Evolutionary conservation across 1,140 invertebrate genomes (phyloP).

Genomic region (Caenorhabditis briggsae): DNA sequence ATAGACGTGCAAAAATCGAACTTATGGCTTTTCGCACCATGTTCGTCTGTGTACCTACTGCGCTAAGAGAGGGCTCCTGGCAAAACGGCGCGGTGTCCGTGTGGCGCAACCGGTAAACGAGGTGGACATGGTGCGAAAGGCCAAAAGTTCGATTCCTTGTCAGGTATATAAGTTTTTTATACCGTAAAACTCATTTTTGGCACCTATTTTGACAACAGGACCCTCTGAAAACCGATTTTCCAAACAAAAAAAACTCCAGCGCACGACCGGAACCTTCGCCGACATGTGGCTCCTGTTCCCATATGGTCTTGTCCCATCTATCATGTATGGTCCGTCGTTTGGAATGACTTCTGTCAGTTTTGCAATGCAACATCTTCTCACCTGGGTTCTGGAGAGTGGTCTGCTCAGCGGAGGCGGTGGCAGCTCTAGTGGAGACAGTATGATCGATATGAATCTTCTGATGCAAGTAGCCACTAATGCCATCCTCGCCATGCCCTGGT

Average conservation of each 20-base stretch:
- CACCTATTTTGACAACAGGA: background rate
- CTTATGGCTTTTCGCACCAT: too few species aligned
- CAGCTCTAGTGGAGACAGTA: background rate
- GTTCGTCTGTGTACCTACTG: too few species aligned
- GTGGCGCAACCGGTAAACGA: too few species aligned
- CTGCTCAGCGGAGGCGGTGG: background rate
- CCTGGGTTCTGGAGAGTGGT: slow-evolving; percentile 47
- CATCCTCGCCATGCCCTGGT: slow-evolving; percentile 59
- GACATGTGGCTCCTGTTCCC: slow-evolving; percentile 63
- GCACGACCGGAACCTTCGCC: slow-evolving; percentile 54
- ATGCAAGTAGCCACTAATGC: slow-evolving; percentile 40
- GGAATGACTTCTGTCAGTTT: slow-evolving; percentile 52
- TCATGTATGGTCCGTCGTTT: slow-evolving; percentile 59
- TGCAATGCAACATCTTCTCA: slow-evolving; percentile 47
- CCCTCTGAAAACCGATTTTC: too few species aligned
- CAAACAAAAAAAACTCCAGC: slow-evolving; percentile 1
- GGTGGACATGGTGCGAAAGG: too few species aligned
- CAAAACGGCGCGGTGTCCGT: too few species aligned
- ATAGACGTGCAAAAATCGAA: too few species aligned
- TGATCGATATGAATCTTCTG: slow-evolving; percentile 42
- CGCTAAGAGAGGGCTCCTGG: too few species aligned
- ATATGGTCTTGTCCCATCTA: slow-evolving; percentile 33
- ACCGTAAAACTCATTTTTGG: too few species aligned
- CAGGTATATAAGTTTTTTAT: too few species aligned
- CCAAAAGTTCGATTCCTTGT: too few species aligned